These are phyloP conservation scores for Epizoanthus scotinus DNA, from an alignment of 92 coral and sea anemone species.

Conservation along the genomic window DNA sequence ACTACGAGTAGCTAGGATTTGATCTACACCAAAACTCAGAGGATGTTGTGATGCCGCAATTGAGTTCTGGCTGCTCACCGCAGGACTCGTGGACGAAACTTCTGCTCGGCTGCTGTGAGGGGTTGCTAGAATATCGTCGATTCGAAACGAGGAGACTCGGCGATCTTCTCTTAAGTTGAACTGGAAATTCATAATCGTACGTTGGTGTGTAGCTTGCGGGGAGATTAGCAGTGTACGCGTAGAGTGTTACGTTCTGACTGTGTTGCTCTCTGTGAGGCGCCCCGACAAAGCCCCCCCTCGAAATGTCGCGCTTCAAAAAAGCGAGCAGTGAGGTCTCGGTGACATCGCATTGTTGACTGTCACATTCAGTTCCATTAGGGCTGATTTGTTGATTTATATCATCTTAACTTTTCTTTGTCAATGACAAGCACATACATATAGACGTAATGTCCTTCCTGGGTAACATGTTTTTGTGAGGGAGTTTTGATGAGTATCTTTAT, in stretches of 20 bases:
- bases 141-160: constrained; percentile 82
- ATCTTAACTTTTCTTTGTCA: constrained; percentile 86
- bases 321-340: constrained; percentile 89
- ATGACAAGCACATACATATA: constrained; percentile 88
- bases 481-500: constrained; percentile 55
- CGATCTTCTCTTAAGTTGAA: constrained; percentile 50
- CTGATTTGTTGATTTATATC: constrained; percentile 95
- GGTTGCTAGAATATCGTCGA: constrained; percentile 80
- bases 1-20: constrained; percentile 68
- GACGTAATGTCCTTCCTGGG: constrained; percentile 80
- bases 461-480: constrained; percentile 52
- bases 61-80: constrained; percentile 38
- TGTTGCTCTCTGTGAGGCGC: constrained; percentile 9
- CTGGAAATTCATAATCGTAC: constrained; percentile 56
- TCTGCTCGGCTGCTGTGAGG: constrained; percentile 54
- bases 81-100: constrained; percentile 45
- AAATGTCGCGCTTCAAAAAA: constrained; percentile 65
- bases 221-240: background rate
- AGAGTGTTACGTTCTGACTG: background rate
- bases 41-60: constrained; percentile 51
- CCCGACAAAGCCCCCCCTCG: constrained; percentile 48
- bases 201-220: background rate
- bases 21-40: constrained; percentile 87
- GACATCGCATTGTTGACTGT: constrained; percentile 91
- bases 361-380: constrained; percentile 88